phyloP scores from a whole-genome alignment of 2,113 vertebrate genomes.

The Hiodon alosoides region DNA sequence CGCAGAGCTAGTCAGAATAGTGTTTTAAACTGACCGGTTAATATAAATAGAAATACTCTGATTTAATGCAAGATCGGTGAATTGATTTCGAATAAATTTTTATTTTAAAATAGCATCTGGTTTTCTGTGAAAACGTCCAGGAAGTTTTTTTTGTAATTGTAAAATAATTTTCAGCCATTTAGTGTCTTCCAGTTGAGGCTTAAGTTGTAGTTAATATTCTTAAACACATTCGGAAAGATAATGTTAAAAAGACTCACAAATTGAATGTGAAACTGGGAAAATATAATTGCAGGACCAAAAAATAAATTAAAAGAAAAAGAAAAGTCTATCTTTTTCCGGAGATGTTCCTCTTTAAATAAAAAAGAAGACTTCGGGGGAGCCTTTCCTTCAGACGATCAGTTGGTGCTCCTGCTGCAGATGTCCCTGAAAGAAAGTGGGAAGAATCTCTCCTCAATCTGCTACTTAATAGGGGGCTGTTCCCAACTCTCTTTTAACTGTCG shows the following conservation, averaged over 20 bases:
- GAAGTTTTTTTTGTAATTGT: too few relatives aligned
- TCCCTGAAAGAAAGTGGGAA: conserved; percentile 74
- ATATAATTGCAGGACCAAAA: conserved; percentile 4
- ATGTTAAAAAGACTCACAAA: background rate
- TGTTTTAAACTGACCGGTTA: too few relatives aligned
- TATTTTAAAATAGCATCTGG: too few relatives aligned
- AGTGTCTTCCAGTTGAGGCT: background rate
- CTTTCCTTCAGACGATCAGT: conserved; percentile 28
- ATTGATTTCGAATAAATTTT: background rate
- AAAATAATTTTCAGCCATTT: background rate
- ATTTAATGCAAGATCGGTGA: too few relatives aligned
- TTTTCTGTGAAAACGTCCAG: too few relatives aligned
- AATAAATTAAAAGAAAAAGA: background rate
- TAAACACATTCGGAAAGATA: background rate
- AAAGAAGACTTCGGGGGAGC: background rate
- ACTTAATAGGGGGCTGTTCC: conserved; percentile 96
- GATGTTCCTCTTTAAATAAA: conserved; percentile 3
- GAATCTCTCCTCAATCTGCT: conserved; percentile 78
- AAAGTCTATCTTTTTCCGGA: background rate
- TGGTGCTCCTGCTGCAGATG: conserved; percentile 57
- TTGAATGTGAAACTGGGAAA: conserved; percentile 11
- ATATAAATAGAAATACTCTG: too few relatives aligned
- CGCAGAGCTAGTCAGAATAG: too few relatives aligned
- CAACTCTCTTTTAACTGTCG: conserved; percentile 75
- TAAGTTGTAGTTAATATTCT: too few relatives aligned